A percentile compares a stretch with the other conserved stretches of the same genome.
phyloP scores from a whole-genome alignment of 2,113 vertebrate species.

The Cinclus mexicanus region DNA sequence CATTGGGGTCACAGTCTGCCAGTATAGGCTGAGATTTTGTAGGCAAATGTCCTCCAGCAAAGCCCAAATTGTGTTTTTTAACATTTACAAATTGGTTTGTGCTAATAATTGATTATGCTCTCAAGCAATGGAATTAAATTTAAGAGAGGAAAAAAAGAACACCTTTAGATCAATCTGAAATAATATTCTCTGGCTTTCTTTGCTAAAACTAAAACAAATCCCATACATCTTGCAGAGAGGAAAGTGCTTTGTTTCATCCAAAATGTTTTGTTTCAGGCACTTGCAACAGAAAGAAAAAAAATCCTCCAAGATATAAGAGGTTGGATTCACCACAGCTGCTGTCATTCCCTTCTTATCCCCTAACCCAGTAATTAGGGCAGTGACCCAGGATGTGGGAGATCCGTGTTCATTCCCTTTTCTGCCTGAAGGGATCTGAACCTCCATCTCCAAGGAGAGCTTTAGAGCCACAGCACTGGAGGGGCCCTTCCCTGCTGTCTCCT shows the following conservation, averaged over 20 bases:
- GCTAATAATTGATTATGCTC: neutral
- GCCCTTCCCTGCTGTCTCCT: neutral
- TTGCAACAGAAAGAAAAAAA: neutral
- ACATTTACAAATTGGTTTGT: neutral
- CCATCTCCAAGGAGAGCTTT: neutral
- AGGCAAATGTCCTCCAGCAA: neutral
- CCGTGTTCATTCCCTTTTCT: slow-evolving; percentile 39
- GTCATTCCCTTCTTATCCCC: slow-evolving; percentile 54
- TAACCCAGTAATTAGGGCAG: slow-evolving; percentile 62
- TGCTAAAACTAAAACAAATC: neutral
- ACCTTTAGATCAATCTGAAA: neutral
- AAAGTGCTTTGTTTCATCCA: neutral
- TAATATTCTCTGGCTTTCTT: neutral
- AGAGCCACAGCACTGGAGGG: neutral
- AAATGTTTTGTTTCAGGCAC: neutral
- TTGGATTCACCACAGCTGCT: slow-evolving; percentile 58
- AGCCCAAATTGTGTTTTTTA: neutral
- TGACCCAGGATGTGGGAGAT: slow-evolving; percentile 60
- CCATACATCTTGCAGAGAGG: neutral
- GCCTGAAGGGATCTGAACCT: slow-evolving; percentile 42
- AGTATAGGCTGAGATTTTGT: neutral
- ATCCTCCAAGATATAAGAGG: neutral
- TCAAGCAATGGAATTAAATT: neutral
- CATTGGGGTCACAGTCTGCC: neutral
- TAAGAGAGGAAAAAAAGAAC: neutral